Evolutionary conservation across 1,140 invertebrate genomes (phyloP).

Genomic region (Drosophila pachea): DNA sequence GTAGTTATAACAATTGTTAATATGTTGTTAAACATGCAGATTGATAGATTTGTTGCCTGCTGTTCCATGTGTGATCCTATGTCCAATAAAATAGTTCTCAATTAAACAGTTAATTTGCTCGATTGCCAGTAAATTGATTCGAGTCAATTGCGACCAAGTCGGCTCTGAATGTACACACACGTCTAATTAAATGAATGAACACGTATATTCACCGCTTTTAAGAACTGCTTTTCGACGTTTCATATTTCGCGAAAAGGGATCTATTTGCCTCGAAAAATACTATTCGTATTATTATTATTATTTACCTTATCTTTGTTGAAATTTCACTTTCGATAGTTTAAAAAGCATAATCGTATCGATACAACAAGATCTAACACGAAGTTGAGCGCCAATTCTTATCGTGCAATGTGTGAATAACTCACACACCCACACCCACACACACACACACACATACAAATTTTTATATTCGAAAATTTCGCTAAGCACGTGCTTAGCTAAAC

Average conservation of each 20-base stretch:
- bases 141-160: not conserved
- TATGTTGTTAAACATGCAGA: not conserved
- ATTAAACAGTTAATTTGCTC: constrained; percentile 19
- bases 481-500: constrained; percentile 26
- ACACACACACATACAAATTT: not conserved
- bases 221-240: not conserved
- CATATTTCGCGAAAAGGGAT: not conserved
- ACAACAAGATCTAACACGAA: constrained; percentile 9
- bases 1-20: constrained; percentile 39
- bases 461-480: not conserved
- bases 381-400: constrained; percentile 15
- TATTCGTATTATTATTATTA: not conserved
- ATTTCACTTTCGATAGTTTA: constrained; percentile 27
- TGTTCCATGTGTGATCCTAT: not conserved
- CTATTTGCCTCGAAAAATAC: not conserved
- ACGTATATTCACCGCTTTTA: no score
- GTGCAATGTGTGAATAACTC: constrained; percentile 20
- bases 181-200: no score
- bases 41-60: not conserved
- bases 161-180: no score
- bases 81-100: constrained; percentile 18
- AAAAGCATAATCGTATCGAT: constrained; percentile 16
- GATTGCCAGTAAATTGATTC: not conserved
- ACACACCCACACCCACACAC: no score
- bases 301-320: constrained; percentile 26